Evolutionary conservation across 2,113 vertebrate genomes (phyloP), one percentile per base, ranked within the genome.

Genomic region (Pachyramphus minor): DNA sequence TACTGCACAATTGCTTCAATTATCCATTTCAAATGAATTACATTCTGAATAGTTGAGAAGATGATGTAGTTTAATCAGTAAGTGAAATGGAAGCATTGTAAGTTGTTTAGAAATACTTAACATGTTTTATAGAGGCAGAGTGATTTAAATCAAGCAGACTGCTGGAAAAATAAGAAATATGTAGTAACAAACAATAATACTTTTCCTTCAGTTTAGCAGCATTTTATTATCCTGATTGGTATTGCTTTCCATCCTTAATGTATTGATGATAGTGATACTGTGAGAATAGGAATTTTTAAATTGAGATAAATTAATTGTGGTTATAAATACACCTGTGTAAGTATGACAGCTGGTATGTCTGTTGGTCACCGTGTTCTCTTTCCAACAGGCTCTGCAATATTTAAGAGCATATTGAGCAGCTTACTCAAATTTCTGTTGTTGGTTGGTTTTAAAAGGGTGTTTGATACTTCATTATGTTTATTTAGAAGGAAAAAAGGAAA

Each of bases 31-130:
- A 87, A 94, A 78, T 83, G 45, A 82, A 62, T 80, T 87, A 50
- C 55, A n/a, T 95, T 92, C 63, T 94, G 72, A 95, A 81, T 88
- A 97, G 90, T 92, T 91, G 87, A 96, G 92, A 94, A 76, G 68
- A 94, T 87, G 71, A 31, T 88, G 30, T 37, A 50, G 72, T 94
- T 97, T 96, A 96, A 96, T 91, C 76, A 90, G 89, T 90, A 74
- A 95, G 84, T 84, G 72, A 85, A 95, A 95, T 89, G 84, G 62
- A 95, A 95, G 67, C 69, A 87, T 85, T 95, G 45, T 87, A 67
- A 85, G 71, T 63, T 94, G 53, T 94, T 97, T 95, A 89, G 82
- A 75, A 83, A 50, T 90, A 85, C 63, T 55, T 96, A 62, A 30
- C 79, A 28, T 14, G 2, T 91, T 92, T 92, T 93, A 42, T 76